Percentiles rank a stretch among this genome's conserved stretches.
These are phyloP conservation scores for Apis laboriosa DNA, from an alignment of 1,140 invertebrate genomes.

Conservation along the genomic window DNA sequence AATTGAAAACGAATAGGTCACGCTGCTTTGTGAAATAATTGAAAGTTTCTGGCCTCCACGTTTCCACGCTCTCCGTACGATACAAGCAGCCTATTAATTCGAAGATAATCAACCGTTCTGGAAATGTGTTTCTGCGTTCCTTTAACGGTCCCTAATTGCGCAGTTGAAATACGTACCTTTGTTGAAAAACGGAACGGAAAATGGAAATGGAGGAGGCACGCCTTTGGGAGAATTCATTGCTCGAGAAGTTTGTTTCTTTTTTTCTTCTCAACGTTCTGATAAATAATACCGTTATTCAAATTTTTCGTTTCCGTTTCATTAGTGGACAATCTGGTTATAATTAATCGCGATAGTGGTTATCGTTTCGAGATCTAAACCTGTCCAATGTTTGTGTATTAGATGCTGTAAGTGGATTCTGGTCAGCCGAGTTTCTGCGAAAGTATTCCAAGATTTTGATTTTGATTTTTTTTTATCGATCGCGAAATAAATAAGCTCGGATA, in stretches of 20 bases:
- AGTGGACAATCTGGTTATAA: not conserved
- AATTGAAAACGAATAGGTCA: conserved; percentile 41
- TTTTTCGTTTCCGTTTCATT: too few species aligned
- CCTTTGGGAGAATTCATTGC: not conserved
- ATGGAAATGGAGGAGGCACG: too few species aligned
- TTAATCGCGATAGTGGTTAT: not conserved
- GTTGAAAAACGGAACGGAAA: not conserved
- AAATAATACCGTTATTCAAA: not conserved
- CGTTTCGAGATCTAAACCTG: not conserved
- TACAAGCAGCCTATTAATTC: conserved; percentile 26
- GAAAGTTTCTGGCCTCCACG: conserved; percentile 5
- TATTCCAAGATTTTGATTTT: too few species aligned
- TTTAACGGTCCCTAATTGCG: too few species aligned
- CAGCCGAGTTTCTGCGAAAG: not conserved
- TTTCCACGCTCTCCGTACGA: conserved; percentile 27
- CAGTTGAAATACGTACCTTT: not conserved
- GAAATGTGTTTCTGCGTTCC: too few species aligned
- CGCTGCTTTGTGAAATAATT: conserved; percentile 7
- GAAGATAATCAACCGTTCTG: conserved; percentile 5
- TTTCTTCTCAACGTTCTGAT: not conserved
- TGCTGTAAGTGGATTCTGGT: not conserved
- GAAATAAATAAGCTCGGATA: too few species aligned
- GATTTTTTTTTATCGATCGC: too few species aligned
- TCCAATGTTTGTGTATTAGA: not conserved
- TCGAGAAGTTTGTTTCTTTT: not conserved